Evolutionary conservation across 2,113 vertebrate species (phyloP), one percentile per base, ranked within the genome.

Genomic region (Agelaius tricolor): DNA sequence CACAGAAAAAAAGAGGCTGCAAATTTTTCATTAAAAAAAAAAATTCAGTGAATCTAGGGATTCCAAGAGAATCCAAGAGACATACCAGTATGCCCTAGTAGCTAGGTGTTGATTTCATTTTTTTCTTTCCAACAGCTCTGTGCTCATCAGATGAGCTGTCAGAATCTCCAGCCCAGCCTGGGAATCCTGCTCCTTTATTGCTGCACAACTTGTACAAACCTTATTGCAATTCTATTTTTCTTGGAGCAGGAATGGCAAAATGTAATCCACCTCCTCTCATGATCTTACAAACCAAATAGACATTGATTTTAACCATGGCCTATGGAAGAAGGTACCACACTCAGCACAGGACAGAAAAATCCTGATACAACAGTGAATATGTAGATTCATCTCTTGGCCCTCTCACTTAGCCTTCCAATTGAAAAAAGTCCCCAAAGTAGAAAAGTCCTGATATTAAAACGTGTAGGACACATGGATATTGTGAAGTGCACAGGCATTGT

Each of bases 231-330:
- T 57, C 80, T 91, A 15, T 65, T 94, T 89, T 46, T 71, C 84
- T 92, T 84, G 84, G 28, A 89, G 58, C 28, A 94, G 89, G 82
- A 91, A 72, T 24, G 9, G 65, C 46, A 90, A 73, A 88, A 67
- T 41, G 24, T 61, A 73, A 47, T 69, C 62, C 23, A 15, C 35
- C 57, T 72, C 43, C 27, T 75, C 49, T 57, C 28, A 3, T 33
- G 39, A 37, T 54, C 61, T 71, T 61, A 54, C 26, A 89, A 30
- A n/a, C 39, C 57, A 68, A 75, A 83, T 18, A 77, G 37, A 8
- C 0, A 0, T 5, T 37, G 52, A 68, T 87, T 90, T 92, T 77
- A 78, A 52, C 19, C 13, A 2, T 16, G 49, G 66, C 1, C 23
- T 16, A 1, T 35, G 27, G 27, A 89, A 67, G 49, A 89, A 59